Percentiles rank a stretch among this genome's conserved stretches.
These are phyloP conservation scores for Arizona elegans DNA, from an alignment of 2,113 vertebrate species.

Conservation along the genomic window DNA sequence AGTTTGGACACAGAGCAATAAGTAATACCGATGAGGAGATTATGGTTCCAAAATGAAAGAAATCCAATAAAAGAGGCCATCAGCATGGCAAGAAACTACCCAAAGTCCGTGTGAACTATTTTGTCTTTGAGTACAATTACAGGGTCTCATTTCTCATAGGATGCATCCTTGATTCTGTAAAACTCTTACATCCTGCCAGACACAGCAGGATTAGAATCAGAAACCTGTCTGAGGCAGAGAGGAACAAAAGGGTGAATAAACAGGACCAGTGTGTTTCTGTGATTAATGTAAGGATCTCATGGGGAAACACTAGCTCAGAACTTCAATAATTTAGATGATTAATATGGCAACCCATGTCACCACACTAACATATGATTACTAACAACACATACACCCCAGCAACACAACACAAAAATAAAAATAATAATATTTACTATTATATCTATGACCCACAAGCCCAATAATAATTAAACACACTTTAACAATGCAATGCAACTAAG, in stretches of 20 bases:
- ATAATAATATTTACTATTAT: background rate
- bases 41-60: constrained; percentile 36
- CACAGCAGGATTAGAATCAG: background rate
- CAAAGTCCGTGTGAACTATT: constrained; percentile 47
- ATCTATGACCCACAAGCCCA: background rate
- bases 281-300: background rate
- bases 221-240: background rate
- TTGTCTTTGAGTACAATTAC: constrained; percentile 34
- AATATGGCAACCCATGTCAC: background rate
- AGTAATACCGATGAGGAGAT: constrained; percentile 60
- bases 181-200: background rate
- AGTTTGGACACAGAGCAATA: constrained; percentile 57
- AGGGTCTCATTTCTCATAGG: background rate
- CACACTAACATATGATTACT: background rate
- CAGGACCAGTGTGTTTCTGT: background rate
- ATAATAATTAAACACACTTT: background rate
- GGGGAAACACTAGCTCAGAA: background rate
- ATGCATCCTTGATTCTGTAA: background rate
- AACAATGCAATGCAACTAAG: background rate
- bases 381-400: background rate
- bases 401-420: background rate
- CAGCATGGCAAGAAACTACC: constrained; percentile 36
- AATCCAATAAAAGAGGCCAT: constrained; percentile 42
- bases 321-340: background rate
- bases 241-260: background rate